phyloP scores from a whole-genome alignment of 2,888 invertebrate genomes.

The Tipula lateralis region DNA sequence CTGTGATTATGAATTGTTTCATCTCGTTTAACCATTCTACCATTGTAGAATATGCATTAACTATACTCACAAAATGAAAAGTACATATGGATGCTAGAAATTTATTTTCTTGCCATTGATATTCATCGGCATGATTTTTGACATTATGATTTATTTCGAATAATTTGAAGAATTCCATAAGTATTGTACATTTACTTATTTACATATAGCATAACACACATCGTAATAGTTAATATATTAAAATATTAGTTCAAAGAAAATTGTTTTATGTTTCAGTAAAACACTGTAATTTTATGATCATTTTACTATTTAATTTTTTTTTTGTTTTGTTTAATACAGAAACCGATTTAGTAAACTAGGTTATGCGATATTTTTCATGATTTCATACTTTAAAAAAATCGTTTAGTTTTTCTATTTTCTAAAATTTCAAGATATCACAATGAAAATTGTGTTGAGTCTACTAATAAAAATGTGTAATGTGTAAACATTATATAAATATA shows the following conservation, averaged over 20 bases:
- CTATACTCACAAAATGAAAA: no score
- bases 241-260: neutral
- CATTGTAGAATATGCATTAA: no score
- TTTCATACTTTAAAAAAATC: neutral
- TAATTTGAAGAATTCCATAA: neutral
- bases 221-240: neutral
- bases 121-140: neutral
- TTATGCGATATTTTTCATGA: neutral
- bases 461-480: neutral
- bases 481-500: neutral
- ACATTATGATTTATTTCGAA: neutral
- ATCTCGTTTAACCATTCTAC: no score
- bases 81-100: neutral
- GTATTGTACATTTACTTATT: neutral
- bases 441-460: neutral
- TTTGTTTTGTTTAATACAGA: neutral
- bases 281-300: neutral
- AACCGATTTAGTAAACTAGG: neutral
- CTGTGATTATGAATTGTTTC: no score
- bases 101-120: neutral
- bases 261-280: neutral
- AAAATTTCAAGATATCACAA: slow-evolving; percentile 1
- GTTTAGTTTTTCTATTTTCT: neutral
- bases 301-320: neutral
- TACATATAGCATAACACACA: neutral